A percentile compares a stretch with the other conserved stretches of the same genome.
phyloP scores from a whole-genome alignment of 35 echinoderm and acorn worm genomes.

The Ophiothrix spiculata region DNA sequence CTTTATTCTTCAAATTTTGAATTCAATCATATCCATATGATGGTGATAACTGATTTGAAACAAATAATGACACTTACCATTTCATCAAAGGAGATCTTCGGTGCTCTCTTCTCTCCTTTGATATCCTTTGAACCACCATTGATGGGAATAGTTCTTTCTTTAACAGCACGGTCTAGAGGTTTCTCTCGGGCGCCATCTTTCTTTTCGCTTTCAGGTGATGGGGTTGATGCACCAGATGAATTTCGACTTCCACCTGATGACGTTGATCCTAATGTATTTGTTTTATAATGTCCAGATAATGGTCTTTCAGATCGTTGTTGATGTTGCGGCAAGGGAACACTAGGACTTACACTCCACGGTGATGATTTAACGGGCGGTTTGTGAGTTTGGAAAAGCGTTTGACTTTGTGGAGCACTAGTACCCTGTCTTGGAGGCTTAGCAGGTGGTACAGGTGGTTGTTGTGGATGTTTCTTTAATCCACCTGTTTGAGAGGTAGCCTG shows the following conservation, averaged over 20 bases:
- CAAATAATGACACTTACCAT: slow-evolving; percentile 1
- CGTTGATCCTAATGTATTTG: neutral
- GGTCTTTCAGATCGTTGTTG: neutral
- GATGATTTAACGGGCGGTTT: neutral
- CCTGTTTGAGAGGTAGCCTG: neutral
- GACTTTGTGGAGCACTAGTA: neutral
- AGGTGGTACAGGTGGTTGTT: neutral
- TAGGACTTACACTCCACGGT: neutral
- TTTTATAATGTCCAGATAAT: neutral
- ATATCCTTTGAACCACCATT: neutral
- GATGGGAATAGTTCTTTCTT: neutral
- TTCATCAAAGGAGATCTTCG: neutral
- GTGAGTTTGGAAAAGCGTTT: neutral
- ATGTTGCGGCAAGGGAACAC: neutral
- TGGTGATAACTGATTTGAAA: too few species aligned
- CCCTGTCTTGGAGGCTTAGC: neutral
- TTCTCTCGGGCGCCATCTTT: neutral
- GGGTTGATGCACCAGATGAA: neutral
- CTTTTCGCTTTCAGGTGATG: neutral
- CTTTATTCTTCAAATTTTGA: too few species aligned
- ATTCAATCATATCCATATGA: too few species aligned
- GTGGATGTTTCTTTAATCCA: neutral
- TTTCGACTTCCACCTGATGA: neutral
- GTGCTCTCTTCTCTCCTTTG: neutral
- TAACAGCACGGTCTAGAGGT: neutral